A percentile compares a stretch with the other conserved stretches of the same genome.
phyloP scores from a whole-genome alignment of 2,888 invertebrate genomes.

The Leptarthrus brevirostris region DNA sequence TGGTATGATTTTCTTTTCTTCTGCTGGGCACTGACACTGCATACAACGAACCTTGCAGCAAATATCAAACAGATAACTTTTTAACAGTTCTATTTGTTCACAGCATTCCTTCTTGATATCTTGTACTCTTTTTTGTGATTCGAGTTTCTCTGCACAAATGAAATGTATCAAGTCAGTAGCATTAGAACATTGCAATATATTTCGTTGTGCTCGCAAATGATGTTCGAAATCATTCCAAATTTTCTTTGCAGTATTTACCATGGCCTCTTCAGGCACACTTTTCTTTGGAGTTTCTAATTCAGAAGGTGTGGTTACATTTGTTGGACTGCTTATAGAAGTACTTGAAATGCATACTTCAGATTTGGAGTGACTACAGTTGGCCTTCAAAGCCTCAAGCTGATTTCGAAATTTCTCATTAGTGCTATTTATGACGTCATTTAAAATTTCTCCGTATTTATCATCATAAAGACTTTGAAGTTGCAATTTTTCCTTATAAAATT shows the following conservation, averaged over 20 bases:
- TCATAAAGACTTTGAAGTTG: slow-evolving; percentile 9
- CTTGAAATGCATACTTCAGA: neutral
- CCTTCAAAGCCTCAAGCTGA: neutral
- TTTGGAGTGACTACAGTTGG: neutral
- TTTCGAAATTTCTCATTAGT: neutral
- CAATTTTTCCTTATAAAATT: slow-evolving; percentile 4
- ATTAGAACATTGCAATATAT: slow-evolving; percentile 44
- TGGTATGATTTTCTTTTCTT: neutral
- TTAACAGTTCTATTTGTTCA: slow-evolving; percentile 29
- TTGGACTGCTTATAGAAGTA: neutral
- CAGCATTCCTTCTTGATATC: slow-evolving; percentile 14
- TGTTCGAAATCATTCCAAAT: slow-evolving; percentile 46
- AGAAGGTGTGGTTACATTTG: neutral
- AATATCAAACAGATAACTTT: slow-evolving; percentile 10
- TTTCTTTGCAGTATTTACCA: neutral
- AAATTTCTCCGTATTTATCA: slow-evolving; percentile 5
- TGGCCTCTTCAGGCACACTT: neutral
- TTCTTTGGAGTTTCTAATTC: neutral
- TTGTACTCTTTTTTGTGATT: slow-evolving; percentile 33
- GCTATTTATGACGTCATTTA: neutral
- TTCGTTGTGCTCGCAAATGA: slow-evolving; percentile 38
- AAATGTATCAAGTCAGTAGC: slow-evolving; percentile 42
- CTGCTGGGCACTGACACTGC: neutral
- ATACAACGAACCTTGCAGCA: slow-evolving; percentile 1
- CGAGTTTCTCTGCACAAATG: slow-evolving; percentile 47